Evolutionary conservation across 2,113 vertebrate species (phyloP).

Genomic region (Hemichromis elongatus): DNA sequence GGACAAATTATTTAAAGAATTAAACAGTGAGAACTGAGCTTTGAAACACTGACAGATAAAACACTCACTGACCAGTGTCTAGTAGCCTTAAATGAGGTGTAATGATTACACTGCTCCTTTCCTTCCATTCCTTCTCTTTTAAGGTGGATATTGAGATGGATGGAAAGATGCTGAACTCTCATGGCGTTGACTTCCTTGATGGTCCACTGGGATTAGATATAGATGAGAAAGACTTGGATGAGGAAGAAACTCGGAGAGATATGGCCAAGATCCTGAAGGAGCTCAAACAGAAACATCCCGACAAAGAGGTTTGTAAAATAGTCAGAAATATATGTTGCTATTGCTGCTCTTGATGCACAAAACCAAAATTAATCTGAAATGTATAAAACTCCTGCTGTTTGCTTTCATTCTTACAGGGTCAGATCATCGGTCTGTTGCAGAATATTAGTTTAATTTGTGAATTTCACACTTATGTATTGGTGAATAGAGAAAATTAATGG

Average conservation of each 20-base stretch:
- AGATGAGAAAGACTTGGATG: constrained; percentile 92
- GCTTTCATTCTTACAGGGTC: background rate
- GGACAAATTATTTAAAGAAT: background rate
- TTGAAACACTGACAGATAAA: background rate
- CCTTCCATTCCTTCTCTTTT: background rate
- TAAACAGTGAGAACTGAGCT: background rate
- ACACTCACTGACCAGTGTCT: background rate
- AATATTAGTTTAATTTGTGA: background rate
- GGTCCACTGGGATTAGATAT: constrained; percentile 88
- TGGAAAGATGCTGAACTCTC: constrained; percentile 95
- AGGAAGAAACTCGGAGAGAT: constrained; percentile 94
- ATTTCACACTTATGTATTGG: background rate
- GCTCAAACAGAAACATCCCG: constrained; percentile 96
- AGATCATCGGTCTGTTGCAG: background rate
- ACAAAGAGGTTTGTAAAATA: constrained; percentile 80
- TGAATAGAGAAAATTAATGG: background rate
- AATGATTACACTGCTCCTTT: background rate
- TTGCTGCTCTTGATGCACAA: background rate
- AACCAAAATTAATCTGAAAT: background rate
- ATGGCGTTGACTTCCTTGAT: constrained; percentile 93
- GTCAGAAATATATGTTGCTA: background rate
- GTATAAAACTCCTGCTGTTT: background rate
- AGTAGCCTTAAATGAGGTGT: background rate
- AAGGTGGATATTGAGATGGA: constrained; percentile 97
- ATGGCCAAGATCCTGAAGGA: constrained; percentile 98